Conservation (phyloP, 1,140 invertebrate species). For the Lysiphlebus fabarum region DNA sequence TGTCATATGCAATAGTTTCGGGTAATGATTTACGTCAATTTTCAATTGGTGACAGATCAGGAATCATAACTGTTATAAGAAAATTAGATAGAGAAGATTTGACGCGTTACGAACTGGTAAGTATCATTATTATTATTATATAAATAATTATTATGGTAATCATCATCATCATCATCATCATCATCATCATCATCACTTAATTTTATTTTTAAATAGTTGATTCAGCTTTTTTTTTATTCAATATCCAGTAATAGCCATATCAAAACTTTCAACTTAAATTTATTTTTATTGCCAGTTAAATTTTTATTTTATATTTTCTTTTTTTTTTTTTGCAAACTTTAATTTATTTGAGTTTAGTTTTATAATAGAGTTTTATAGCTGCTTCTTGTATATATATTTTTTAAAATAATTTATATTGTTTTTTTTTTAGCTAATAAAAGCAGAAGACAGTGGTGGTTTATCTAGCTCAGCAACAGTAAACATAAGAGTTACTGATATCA, state of each 20-base stretch:
- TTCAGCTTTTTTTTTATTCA: too few species aligned
- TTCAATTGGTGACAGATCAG: conserved; percentile 75
- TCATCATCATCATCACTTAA: neutral
- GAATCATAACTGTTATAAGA: conserved; percentile 77
- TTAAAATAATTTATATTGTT: conserved; percentile 7
- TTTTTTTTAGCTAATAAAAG: conserved; percentile 68
- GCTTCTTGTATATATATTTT: neutral
- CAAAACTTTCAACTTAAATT: too few species aligned
- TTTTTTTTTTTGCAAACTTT: neutral
- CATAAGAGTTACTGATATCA: conserved; percentile 85
- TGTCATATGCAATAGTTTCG: conserved; percentile 78
- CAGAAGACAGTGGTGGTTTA: conserved; percentile 80
- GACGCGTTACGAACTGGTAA: conserved; percentile 78
- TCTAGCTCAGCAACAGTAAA: conserved; percentile 79
- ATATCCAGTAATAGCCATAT: too few species aligned
- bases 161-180: conserved; percentile 11
- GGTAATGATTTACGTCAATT: conserved; percentile 85
- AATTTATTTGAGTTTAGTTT: neutral
- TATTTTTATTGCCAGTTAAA: too few species aligned
- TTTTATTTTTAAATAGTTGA: neutral
- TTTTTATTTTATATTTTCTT: neutral
- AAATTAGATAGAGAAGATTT: conserved; percentile 83
- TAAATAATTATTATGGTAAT: conserved; percentile 24
- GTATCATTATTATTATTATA: conserved; percentile 30
- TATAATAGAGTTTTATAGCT: neutral